These are phyloP conservation scores for Caenorhabditis auriculariae DNA, from an alignment of 2,888 invertebrate genomes.

Conservation along the genomic window DNA sequence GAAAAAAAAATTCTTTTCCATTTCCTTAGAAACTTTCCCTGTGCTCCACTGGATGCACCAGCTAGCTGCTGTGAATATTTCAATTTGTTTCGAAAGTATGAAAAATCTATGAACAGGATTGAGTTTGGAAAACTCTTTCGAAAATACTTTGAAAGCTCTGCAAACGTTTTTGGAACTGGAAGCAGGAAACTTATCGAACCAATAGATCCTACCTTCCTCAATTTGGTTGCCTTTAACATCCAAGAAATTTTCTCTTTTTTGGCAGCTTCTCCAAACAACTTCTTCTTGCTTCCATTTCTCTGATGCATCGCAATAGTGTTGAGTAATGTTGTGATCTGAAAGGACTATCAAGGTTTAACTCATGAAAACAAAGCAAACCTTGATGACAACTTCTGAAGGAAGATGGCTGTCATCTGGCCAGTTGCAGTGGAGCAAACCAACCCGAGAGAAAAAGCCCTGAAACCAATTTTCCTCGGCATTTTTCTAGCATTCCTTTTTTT, in stretches of 20 bases:
- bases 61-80: too few species aligned
- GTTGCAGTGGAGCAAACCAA: slow-evolving; percentile 17
- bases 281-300: slow-evolving; percentile 11
- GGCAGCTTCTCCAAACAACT: not conserved
- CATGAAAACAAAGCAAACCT: slow-evolving; percentile 1
- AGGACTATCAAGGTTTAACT: not conserved
- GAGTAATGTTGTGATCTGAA: slow-evolving; percentile 15
- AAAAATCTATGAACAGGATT: too few species aligned
- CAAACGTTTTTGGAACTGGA: not conserved
- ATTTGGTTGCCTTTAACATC: slow-evolving; percentile 11
- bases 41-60: too few species aligned
- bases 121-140: too few species aligned
- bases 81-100: too few species aligned
- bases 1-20: too few species aligned
- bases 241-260: slow-evolving; percentile 14
- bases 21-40: too few species aligned
- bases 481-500: not conserved
- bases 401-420: slow-evolving; percentile 13
- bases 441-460: slow-evolving; percentile 20
- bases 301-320: slow-evolving; percentile 20
- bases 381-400: slow-evolving; percentile 12
- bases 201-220: slow-evolving; percentile 13
- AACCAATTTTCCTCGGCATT: not conserved
- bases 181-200: not conserved
- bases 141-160: too few species aligned